These are phyloP conservation scores for Lathronympha strigana DNA, from an alignment of 2,888 invertebrate species.

Conservation along the genomic window DNA sequence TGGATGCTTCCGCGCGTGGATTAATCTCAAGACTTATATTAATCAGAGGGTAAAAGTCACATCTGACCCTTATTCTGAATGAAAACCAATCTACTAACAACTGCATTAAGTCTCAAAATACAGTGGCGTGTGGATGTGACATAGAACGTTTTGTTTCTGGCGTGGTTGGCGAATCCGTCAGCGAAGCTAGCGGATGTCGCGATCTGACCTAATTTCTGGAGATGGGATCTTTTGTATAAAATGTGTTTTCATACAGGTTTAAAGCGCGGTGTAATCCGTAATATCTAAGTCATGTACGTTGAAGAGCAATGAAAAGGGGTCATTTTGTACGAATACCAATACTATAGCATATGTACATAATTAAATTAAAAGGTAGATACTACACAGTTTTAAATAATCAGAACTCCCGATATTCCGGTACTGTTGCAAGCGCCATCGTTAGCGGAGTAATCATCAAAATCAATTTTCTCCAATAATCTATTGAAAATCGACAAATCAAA, in stretches of 20 bases:
- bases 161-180: slow-evolving; percentile 68
- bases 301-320: no score
- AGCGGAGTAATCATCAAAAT: no score
- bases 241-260: slow-evolving; percentile 24
- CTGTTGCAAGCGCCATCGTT: no score
- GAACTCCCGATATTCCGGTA: no score
- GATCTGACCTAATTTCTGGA: slow-evolving; percentile 49
- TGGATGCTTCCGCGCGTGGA: slow-evolving; percentile 71
- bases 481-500: no score
- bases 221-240: slow-evolving; percentile 26
- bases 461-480: no score
- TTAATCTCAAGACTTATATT: slow-evolving; percentile 63
- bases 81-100: not conserved
- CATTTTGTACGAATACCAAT: no score
- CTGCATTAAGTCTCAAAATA: not conserved
- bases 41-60: not conserved
- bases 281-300: no score
- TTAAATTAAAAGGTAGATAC: no score
- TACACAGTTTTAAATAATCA: no score
- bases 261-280: not conserved
- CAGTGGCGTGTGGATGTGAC: not conserved
- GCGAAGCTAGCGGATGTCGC: slow-evolving; percentile 45
- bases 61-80: not conserved
- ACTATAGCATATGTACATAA: no score
- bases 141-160: not conserved